Conservation (phyloP, 1,140 invertebrate species). For the Drosophila sulfurigaster region DNA sequence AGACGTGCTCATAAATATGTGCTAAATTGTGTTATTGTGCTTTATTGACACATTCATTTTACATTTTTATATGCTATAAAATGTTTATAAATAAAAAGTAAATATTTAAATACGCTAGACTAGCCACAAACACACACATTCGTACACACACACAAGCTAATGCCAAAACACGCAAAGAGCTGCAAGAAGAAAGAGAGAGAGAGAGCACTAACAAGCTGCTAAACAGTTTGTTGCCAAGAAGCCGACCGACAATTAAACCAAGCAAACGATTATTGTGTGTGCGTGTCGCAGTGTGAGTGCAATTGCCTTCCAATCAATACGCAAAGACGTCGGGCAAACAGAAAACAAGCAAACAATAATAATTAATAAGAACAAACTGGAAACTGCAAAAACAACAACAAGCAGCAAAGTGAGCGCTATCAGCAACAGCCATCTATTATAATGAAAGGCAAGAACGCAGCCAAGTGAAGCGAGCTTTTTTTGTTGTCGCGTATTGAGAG, state of each 20-base stretch:
- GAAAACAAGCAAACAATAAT: constrained; percentile 22
- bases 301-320: constrained; percentile 67
- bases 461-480: constrained; percentile 19
- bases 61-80: constrained; percentile 70
- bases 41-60: constrained; percentile 65
- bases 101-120: constrained; percentile 59
- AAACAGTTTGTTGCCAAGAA: constrained; percentile 30
- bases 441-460: constrained; percentile 13
- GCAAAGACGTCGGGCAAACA: constrained; percentile 20
- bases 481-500: not conserved
- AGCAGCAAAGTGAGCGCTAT: constrained; percentile 7
- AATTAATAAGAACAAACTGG: constrained; percentile 33
- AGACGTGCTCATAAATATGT: constrained; percentile 31
- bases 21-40: constrained; percentile 52
- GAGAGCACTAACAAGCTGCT: constrained; percentile 24
- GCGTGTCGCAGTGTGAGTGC: constrained; percentile 27
- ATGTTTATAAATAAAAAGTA: constrained; percentile 81
- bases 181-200: not conserved
- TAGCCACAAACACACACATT: not conserved
- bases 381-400: constrained; percentile 4
- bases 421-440: constrained; percentile 23
- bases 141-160: constrained; percentile 10
- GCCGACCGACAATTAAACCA: constrained; percentile 35
- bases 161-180: constrained; percentile 3
- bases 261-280: constrained; percentile 14